A percentile compares a stretch with the other conserved stretches of the same genome.
Evolutionary conservation across 2,113 vertebrate genomes (phyloP).

Genomic region (Syngnathus typhle): DNA sequence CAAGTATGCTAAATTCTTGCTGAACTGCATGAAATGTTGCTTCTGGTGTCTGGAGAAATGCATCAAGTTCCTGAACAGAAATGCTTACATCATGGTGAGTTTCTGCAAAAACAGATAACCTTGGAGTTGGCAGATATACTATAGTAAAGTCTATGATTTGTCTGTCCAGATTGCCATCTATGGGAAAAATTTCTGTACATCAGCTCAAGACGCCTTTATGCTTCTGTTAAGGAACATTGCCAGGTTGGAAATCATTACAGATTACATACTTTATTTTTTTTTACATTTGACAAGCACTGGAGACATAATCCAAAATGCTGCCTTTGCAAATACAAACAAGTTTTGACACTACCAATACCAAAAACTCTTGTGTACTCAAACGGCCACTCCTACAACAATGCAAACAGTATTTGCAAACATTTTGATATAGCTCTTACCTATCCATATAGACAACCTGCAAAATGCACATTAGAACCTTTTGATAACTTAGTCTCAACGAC

Average conservation of each 20-base stretch:
- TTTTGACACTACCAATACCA: no score
- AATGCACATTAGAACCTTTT: no score
- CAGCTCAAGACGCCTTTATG: constrained; percentile 87
- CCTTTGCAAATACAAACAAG: background rate
- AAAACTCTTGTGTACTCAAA: no score
- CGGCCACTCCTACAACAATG: no score
- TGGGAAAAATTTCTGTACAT: constrained; percentile 91
- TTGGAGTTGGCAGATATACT: background rate
- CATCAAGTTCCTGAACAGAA: constrained; percentile 92
- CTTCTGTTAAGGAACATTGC: constrained; percentile 94
- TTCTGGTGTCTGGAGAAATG: constrained; percentile 98
- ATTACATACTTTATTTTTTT: background rate
- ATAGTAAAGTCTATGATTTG: background rate
- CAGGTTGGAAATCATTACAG: constrained; percentile 66
- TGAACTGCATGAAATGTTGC: constrained; percentile 90
- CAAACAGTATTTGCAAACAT: no score
- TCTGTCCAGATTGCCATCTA: constrained; percentile 83
- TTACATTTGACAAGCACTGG: background rate
- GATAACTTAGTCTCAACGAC: no score
- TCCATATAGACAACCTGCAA: no score
- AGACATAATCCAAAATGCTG: background rate
- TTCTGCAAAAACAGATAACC: background rate
- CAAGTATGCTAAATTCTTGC: constrained; percentile 80
- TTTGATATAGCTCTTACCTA: no score
- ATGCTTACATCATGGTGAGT: constrained; percentile 96